Base-by-base conservation (phyloP, 2,888 invertebrate species). In the Acanthosepion esculentum region DNA sequence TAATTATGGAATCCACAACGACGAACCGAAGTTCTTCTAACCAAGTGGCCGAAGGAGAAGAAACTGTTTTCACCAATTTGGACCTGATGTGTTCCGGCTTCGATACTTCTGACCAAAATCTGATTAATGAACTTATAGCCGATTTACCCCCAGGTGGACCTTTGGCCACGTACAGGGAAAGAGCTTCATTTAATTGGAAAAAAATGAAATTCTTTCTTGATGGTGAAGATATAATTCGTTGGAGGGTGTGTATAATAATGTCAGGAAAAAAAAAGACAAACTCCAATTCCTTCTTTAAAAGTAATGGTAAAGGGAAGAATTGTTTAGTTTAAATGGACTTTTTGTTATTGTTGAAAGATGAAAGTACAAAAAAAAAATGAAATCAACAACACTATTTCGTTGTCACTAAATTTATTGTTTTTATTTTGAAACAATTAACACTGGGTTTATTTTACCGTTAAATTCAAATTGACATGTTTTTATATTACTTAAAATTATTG, bases 171-270 rank as follows among this genome's bases (percentile, higher is more conserved):
- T 99, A 98, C 97, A 98, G 99, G 96, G 98, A 98, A 96, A 98
- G 98, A 95, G 98, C 99, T 1, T 98, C 98, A 33, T 99, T 99
- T 96, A 98, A 99, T 97, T 99, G 99, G 99, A 99, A 99, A 97
- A 98, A 98, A 95, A 98, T 99, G 97, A 98, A 98, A 97, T 97
- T 98, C 92, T 98, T 98, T 94, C 98, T 99, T 95, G 99, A 99
- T 97, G 98, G 98, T 95, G 98, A 98, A 96, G 98, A 98, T 94
- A 98, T 98, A 95, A 97, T 99, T 64, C 98, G 98, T 97, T 98
- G 98, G 95, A 99, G 99, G 98, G 99, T 99, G 64, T 93, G 48
- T 94, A 53, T 48, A 26, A 12, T 50, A 12, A 50, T 50, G 50
- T 50, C 8, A 50, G 50, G 4, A 50, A 50, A 50, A 15, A 41